A percentile compares a stretch with the other conserved stretches of the same genome.
Conservation (phyloP, 2,797 vertebrate genomes). For the Crocodylus rhombifer region DNA sequence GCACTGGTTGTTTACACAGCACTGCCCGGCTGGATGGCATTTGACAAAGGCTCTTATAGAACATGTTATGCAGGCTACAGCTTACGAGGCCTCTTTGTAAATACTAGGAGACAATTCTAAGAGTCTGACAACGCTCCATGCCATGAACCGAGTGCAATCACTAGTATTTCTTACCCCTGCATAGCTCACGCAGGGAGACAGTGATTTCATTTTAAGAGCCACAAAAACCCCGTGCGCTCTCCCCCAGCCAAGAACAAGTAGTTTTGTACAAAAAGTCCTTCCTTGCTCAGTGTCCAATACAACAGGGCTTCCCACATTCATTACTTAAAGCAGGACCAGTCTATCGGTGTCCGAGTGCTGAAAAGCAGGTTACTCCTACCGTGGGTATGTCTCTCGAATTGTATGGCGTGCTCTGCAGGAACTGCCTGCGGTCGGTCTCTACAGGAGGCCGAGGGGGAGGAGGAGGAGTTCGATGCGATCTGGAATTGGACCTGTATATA, state of each 20-base stretch:
- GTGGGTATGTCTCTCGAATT: not conserved
- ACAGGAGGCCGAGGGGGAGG: not conserved
- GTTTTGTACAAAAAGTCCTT: not conserved
- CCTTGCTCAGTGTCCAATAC: too few relatives aligned
- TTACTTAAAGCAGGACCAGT: too few relatives aligned
- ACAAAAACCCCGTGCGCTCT: not conserved
- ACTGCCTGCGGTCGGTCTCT: not conserved
- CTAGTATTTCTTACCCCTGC: not conserved
- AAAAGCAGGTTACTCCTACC: conserved; percentile 3
- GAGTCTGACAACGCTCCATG: not conserved
- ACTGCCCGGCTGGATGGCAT: too few relatives aligned
- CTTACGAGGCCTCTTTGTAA: too few relatives aligned
- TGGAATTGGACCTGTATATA: fast-evolving
- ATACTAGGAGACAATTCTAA: too few relatives aligned
- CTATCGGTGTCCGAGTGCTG: fast-evolving
- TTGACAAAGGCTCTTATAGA: too few relatives aligned
- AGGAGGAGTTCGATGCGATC: conserved; percentile 45
- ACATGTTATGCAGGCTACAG: too few relatives aligned
- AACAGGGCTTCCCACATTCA: too few relatives aligned
- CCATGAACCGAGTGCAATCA: not conserved
- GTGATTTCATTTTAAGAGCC: not conserved
- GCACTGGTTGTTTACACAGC: not conserved
- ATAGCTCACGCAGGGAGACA: not conserved
- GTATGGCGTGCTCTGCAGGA: conserved; percentile 9
- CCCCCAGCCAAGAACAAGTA: not conserved